Evolutionary conservation across 1,140 invertebrate genomes (phyloP).

Genomic region (Heliconius congener): DNA sequence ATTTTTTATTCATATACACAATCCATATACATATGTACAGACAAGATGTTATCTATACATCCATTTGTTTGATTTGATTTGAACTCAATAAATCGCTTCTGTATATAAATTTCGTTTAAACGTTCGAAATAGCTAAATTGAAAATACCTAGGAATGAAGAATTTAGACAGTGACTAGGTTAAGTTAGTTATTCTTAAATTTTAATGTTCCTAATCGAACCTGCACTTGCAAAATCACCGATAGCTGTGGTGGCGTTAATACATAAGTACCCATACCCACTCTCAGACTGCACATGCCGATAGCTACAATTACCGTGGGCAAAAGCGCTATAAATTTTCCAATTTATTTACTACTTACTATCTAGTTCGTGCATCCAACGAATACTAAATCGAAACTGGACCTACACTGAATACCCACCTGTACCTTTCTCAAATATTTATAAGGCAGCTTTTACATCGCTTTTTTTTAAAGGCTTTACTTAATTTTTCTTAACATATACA

Average conservation of each 20-base stretch:
- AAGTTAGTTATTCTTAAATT: too few species aligned
- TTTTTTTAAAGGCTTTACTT: background rate
- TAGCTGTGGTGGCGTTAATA: too few species aligned
- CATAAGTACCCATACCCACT: background rate
- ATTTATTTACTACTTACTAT: slow-evolving; percentile 59
- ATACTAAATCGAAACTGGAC: slow-evolving; percentile 40
- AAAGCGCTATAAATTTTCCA: slow-evolving; percentile 39
- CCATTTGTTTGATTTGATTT: background rate
- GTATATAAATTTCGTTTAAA: slow-evolving; percentile 22
- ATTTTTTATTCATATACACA: too few species aligned
- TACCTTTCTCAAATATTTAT: slow-evolving; percentile 27
- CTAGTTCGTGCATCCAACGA: slow-evolving; percentile 61
- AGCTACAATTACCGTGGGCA: slow-evolving; percentile 21
- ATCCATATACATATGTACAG: too few species aligned
- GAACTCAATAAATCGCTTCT: slow-evolving; percentile 25
- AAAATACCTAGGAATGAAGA: background rate
- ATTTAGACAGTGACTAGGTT: too few species aligned
- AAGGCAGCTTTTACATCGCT: slow-evolving; percentile 16
- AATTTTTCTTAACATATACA: background rate
- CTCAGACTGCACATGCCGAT: slow-evolving; percentile 7
- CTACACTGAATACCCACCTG: slow-evolving; percentile 25
- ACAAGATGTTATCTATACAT: too few species aligned
- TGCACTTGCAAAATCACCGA: too few species aligned
- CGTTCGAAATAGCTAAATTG: slow-evolving; percentile 25
- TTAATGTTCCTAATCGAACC: too few species aligned